Percentiles rank a stretch among this genome's conserved stretches.
These are phyloP conservation scores for Antrozous pallidus DNA, from an alignment of 2,797 vertebrate species.

Conservation along the genomic window DNA sequence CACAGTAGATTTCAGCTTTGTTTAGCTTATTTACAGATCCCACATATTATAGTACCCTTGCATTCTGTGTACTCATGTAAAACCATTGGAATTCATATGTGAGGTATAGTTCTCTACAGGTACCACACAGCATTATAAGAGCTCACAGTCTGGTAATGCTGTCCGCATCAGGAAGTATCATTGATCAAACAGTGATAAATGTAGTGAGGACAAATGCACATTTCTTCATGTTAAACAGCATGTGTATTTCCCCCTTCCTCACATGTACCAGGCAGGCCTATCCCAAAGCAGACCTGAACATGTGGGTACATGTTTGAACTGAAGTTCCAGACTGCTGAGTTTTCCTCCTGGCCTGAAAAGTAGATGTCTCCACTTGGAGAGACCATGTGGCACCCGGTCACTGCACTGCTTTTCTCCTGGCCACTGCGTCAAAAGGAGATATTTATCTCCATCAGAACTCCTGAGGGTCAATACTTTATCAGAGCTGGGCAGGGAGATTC, in stretches of 20 bases:
- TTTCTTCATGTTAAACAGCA: neutral
- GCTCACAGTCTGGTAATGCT: neutral
- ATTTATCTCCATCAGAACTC: neutral
- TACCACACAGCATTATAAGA: neutral
- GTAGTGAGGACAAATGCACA: neutral
- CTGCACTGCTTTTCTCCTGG: too few species aligned
- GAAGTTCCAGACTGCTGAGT: neutral
- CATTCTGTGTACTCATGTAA: neutral
- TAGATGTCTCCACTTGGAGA: neutral
- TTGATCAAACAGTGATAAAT: neutral
- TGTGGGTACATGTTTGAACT: neutral
- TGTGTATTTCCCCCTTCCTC: neutral
- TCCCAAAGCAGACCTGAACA: neutral
- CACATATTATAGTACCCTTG: neutral
- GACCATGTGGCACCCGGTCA: neutral
- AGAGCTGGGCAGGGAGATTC: neutral
- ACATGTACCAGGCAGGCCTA: neutral
- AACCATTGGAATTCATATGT: neutral
- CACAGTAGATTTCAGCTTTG: constrained; percentile 29
- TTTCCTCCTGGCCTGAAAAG: neutral
- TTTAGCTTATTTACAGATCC: constrained; percentile 12
- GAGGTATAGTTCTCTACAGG: neutral
- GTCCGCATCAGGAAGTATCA: neutral
- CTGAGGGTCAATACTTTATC: neutral
- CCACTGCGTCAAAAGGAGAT: neutral